These are phyloP conservation scores for Paratilapia polleni DNA, from an alignment of 2,113 vertebrate species.

Conservation along the genomic window DNA sequence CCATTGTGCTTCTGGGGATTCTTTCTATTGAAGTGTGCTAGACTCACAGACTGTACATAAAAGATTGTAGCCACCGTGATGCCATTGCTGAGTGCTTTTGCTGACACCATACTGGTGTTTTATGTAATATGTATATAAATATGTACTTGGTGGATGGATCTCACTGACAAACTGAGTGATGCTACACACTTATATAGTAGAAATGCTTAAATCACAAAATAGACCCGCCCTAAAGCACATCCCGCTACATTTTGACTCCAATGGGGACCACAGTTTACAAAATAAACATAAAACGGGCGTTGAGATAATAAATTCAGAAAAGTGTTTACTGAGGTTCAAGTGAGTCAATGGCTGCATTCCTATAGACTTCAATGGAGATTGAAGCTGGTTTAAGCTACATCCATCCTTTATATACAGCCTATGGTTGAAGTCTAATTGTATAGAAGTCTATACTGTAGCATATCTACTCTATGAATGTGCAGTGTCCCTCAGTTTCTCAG, in stretches of 20 bases:
- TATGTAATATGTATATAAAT: too few species aligned
- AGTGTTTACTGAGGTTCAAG: neutral
- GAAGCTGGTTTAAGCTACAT: neutral
- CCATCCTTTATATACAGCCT: neutral
- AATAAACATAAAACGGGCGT: too few species aligned
- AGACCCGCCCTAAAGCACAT: too few species aligned
- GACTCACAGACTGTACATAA: neutral
- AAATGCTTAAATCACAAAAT: too few species aligned
- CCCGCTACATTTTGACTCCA: too few species aligned
- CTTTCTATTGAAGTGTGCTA: slow-evolving; percentile 26
- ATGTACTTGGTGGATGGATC: too few species aligned
- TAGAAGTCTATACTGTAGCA: too few species aligned
- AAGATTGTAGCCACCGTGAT: neutral
- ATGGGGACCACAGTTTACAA: too few species aligned
- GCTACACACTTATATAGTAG: too few species aligned
- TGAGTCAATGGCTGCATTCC: neutral
- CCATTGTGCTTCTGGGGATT: slow-evolving; percentile 32
- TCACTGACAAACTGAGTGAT: neutral
- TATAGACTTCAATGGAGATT: neutral
- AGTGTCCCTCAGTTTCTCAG: neutral
- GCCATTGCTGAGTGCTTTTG: neutral
- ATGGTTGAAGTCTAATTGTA: neutral
- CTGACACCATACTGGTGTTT: too few species aligned
- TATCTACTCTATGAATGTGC: too few species aligned
- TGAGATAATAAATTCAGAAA: neutral